These are phyloP conservation scores for Mechanitis mazaeus DNA, from an alignment of 2,888 invertebrate genomes.

Conservation along the genomic window DNA sequence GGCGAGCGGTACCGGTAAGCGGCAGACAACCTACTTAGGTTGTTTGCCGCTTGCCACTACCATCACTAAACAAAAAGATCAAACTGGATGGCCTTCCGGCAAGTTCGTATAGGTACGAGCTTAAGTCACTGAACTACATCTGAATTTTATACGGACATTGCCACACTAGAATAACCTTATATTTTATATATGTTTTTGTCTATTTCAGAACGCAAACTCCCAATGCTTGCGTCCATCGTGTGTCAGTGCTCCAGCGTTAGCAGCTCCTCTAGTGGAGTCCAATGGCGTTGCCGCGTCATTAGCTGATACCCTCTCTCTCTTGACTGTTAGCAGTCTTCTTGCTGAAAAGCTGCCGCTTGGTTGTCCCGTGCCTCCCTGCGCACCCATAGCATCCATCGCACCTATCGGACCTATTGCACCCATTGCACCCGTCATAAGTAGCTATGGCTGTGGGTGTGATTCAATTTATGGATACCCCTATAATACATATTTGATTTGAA, in stretches of 20 bases:
- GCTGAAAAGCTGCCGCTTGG: constrained; percentile 50
- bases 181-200: neutral
- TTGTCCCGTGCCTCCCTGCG: constrained; percentile 26
- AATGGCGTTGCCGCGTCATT: constrained; percentile 48
- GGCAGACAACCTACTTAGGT: too few species aligned
- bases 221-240: constrained; percentile 34
- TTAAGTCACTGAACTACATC: neutral
- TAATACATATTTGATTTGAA: constrained; percentile 10
- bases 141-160: neutral
- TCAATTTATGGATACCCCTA: constrained; percentile 21
- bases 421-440: constrained; percentile 7
- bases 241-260: constrained; percentile 18
- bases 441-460: constrained; percentile 33
- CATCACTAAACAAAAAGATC: too few species aligned
- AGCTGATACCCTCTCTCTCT: constrained; percentile 57
- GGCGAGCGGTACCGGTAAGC: too few species aligned
- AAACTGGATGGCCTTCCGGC: too few species aligned
- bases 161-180: constrained; percentile 4
- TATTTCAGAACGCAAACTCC: constrained; percentile 41
- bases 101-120: too few species aligned
- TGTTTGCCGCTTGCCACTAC: too few species aligned
- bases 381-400: constrained; percentile 28
- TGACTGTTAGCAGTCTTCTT: constrained; percentile 57
- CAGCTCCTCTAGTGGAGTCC: constrained; percentile 19
- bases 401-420: constrained; percentile 12